phyloP scores from a whole-genome alignment of 2,797 vertebrate genomes.

The Sebastes reedi region DNA sequence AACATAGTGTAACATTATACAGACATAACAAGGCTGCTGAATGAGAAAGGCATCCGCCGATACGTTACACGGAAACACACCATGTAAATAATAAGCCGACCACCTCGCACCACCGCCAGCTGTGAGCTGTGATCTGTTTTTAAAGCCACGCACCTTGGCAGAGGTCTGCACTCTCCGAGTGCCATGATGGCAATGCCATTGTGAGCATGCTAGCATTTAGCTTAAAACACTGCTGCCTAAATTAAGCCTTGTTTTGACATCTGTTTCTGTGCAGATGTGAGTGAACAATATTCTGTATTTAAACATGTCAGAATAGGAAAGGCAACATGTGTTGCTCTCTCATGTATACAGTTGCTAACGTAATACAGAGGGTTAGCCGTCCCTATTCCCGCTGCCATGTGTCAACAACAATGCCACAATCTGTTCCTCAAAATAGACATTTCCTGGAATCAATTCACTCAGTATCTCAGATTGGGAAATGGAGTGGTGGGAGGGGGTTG shows the following conservation, averaged over 20 bases:
- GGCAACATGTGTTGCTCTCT: not conserved
- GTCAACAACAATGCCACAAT: slow-evolving; percentile 66
- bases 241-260: not conserved
- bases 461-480: slow-evolving; percentile 53
- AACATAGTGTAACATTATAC: too few relatives aligned
- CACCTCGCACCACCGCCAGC: too few relatives aligned
- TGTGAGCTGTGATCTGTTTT: too few relatives aligned
- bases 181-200: too few relatives aligned
- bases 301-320: not conserved
- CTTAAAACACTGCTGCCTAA: not conserved
- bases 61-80: too few relatives aligned
- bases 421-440: slow-evolving; percentile 65
- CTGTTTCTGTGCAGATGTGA: not conserved
- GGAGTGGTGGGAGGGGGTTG: slow-evolving; percentile 9
- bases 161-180: too few relatives aligned
- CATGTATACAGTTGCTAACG: not conserved
- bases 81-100: too few relatives aligned
- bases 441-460: slow-evolving; percentile 72
- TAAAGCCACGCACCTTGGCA: too few relatives aligned
- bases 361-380: not conserved
- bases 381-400: slow-evolving; percentile 15
- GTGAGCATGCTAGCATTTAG: too few relatives aligned
- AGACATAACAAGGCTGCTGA: too few relatives aligned
- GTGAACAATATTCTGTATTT: not conserved
- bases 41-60: too few relatives aligned